Evolutionary conservation across 2,888 invertebrate species (phyloP).

Genomic region (Sarcophaga subvicina): DNA sequence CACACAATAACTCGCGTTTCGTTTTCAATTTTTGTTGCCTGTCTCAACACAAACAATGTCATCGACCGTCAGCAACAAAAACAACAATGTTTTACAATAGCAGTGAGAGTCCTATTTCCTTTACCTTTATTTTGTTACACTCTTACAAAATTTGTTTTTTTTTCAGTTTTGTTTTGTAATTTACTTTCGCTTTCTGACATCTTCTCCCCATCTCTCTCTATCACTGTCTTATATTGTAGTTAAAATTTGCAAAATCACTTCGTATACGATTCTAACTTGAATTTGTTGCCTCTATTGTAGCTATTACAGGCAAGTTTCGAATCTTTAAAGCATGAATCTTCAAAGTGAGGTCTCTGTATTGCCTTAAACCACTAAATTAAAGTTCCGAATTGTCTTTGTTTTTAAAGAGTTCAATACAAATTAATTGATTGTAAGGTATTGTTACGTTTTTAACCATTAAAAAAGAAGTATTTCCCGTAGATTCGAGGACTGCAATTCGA

Average conservation of each 20-base stretch:
- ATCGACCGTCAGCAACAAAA: conserved; percentile 13
- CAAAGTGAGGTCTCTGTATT: too few species aligned
- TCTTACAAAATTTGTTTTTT: not conserved
- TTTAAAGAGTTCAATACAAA: too few species aligned
- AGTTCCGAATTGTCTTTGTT: too few species aligned
- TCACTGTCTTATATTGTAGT: not conserved
- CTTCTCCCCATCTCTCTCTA: not conserved
- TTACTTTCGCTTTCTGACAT: not conserved
- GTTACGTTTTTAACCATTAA: too few species aligned
- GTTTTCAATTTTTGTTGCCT: conserved; percentile 4
- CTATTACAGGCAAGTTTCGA: too few species aligned
- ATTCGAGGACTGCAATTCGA: too few species aligned
- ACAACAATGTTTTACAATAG: not conserved
- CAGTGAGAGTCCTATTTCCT: conserved; percentile 14
- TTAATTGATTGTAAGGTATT: too few species aligned
- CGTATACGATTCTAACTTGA: not conserved
- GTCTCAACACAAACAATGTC: conserved; percentile 26
- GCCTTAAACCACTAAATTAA: too few species aligned
- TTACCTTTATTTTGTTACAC: conserved; percentile 8
- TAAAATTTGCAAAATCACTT: not conserved
- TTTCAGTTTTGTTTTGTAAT: not conserved
- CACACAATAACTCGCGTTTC: not conserved
- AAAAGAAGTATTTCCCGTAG: too few species aligned
- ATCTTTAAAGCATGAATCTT: too few species aligned
- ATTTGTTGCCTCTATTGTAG: not conserved